A percentile compares a stretch with the other conserved stretches of the same genome.
These are phyloP conservation scores for Zaprionus inermis DNA, from an alignment of 1,140 invertebrate genomes.

Conservation along the genomic window DNA sequence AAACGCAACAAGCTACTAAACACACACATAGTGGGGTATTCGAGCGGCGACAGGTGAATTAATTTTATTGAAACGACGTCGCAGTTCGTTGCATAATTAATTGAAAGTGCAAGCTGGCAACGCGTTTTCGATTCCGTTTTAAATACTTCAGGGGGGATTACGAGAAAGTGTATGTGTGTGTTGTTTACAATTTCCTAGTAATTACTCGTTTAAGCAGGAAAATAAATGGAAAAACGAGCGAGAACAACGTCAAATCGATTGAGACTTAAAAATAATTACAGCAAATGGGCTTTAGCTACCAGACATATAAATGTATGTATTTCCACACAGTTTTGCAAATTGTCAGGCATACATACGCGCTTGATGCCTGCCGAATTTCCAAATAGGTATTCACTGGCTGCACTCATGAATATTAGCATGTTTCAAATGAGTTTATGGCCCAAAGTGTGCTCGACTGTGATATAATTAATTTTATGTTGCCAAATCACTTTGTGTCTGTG, in stretches of 20 bases:
- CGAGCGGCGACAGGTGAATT: slow-evolving; percentile 31
- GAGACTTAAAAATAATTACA: slow-evolving; percentile 10
- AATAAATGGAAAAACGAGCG: slow-evolving; percentile 4
- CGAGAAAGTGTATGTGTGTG: neutral
- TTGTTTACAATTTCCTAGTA: neutral
- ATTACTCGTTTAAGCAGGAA: neutral
- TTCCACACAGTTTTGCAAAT: neutral
- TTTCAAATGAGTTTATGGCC: neutral
- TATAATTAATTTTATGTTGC: neutral
- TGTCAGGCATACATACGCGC: no score
- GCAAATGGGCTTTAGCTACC: neutral
- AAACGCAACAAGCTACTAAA: neutral
- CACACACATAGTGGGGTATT: neutral
- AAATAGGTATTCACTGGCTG: neutral
- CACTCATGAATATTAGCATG: neutral
- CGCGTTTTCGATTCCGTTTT: slow-evolving; percentile 24
- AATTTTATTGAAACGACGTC: slow-evolving; percentile 36
- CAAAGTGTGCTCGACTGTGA: neutral
- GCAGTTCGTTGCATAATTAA: slow-evolving; percentile 54
- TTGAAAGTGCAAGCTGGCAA: slow-evolving; percentile 39
- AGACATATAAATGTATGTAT: neutral
- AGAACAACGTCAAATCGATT: slow-evolving; percentile 5
- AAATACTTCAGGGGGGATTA: slow-evolving; percentile 1
- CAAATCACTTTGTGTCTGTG: neutral
- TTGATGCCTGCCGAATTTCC: neutral